These are phyloP conservation scores for Liopterus haemorrhoidalis DNA, from an alignment of 2,888 invertebrate genomes.

Conservation along the genomic window DNA sequence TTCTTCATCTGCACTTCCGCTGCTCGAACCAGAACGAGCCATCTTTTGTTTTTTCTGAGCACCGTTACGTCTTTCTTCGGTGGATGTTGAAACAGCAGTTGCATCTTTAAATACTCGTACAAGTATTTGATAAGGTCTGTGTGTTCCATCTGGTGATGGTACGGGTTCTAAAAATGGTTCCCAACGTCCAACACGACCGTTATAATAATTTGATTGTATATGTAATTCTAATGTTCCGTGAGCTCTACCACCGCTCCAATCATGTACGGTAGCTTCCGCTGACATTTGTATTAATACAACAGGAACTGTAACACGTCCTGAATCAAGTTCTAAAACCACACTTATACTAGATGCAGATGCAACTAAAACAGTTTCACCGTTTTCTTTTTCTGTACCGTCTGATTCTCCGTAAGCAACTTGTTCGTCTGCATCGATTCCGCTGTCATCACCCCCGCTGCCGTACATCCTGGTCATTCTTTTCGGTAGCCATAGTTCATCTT, in stretches of 20 bases:
- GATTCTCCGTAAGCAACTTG: conserved; percentile 22
- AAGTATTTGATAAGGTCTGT: conserved; percentile 66
- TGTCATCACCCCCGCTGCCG: conserved; percentile 27
- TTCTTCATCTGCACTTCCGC: conserved; percentile 43
- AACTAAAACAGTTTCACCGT: conserved; percentile 37
- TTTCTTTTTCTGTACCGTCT: conserved; percentile 8
- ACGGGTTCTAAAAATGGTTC: conserved; percentile 78
- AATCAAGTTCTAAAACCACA: conserved; percentile 59
- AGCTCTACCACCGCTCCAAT: conserved; percentile 58
- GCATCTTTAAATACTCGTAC: conserved; percentile 54
- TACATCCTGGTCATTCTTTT: conserved; percentile 51
- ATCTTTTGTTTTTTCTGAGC: conserved; percentile 25
- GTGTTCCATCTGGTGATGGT: conserved; percentile 58
- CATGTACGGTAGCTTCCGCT: conserved; percentile 56
- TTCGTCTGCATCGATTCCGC: conserved; percentile 17
- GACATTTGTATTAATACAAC: conserved; percentile 52
- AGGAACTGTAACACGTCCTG: conserved; percentile 45
- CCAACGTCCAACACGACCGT: conserved; percentile 55
- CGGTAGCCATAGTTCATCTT: conserved; percentile 66
- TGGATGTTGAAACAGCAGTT: conserved; percentile 10
- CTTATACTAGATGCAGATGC: conserved; percentile 52
- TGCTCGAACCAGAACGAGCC: conserved; percentile 38
- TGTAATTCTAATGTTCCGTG: conserved; percentile 45
- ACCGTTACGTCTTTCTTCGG: too few relatives aligned
- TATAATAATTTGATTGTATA: conserved; percentile 47